These are phyloP conservation scores for Cosmia trapezina DNA, from an alignment of 2,888 invertebrate species.

Conservation along the genomic window DNA sequence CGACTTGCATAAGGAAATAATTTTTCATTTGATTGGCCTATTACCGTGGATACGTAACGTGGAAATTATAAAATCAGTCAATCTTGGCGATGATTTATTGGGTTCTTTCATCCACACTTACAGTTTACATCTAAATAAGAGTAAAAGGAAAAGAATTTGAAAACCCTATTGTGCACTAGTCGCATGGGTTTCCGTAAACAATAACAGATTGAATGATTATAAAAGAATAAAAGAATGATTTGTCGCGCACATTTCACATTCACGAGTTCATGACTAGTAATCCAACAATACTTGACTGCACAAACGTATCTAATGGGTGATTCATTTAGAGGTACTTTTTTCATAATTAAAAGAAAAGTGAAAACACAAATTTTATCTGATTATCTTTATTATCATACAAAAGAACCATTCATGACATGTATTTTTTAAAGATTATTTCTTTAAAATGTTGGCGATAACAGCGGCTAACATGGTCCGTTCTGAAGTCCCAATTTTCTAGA, in stretches of 20 bases:
- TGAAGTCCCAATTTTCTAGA: too few relatives aligned
- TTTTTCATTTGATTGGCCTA: conserved; percentile 54
- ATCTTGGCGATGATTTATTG: not conserved
- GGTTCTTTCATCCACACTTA: conserved; percentile 9
- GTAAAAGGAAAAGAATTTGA: conserved; percentile 23
- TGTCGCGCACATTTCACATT: conserved; percentile 29
- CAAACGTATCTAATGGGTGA: not conserved
- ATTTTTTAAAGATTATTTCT: too few relatives aligned
- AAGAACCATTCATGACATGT: too few relatives aligned
- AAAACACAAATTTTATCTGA: too few relatives aligned
- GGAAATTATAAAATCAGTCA: conserved; percentile 38
- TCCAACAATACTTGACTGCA: conserved; percentile 19
- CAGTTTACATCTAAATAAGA: conserved; percentile 22
- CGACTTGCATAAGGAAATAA: conserved; percentile 47
- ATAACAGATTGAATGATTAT: conserved; percentile 25
- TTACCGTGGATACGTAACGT: conserved; percentile 42
- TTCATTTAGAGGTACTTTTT: too few relatives aligned
- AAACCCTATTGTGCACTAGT: conserved; percentile 36
- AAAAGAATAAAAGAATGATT: conserved; percentile 21
- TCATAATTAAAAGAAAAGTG: too few relatives aligned
- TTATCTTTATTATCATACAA: too few relatives aligned
- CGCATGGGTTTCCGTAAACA: conserved; percentile 30
- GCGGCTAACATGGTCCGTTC: too few relatives aligned
- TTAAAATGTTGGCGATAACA: too few relatives aligned
- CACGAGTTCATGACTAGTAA: conserved; percentile 15